phyloP scores from a whole-genome alignment of 1,140 invertebrate genomes.

The Zaprionus ornatus region DNA sequence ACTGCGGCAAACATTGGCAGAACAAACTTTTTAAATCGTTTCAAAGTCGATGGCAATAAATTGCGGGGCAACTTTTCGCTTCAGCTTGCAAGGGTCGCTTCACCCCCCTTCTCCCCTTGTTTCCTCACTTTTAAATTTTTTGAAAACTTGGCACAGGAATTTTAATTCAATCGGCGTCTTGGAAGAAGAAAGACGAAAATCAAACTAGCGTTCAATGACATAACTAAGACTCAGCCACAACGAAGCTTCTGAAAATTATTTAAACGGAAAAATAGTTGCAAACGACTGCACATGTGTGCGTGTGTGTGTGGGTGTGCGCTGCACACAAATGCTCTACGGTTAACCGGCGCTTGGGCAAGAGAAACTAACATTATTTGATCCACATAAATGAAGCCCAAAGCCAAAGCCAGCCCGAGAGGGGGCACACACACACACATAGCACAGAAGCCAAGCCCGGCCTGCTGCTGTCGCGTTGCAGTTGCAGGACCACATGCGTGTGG shows the following conservation, averaged over 20 bases:
- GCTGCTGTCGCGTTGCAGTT: constrained; percentile 13
- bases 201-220: constrained; percentile 36
- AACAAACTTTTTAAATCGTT: constrained; percentile 71
- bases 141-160: constrained; percentile 51
- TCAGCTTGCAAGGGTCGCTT: constrained; percentile 4
- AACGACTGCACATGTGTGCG: constrained; percentile 8
- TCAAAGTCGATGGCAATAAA: constrained; percentile 67
- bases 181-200: background rate
- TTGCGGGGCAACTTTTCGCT: constrained; percentile 57
- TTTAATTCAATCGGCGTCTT: constrained; percentile 62
- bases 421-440: constrained; percentile 11
- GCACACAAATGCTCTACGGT: constrained; percentile 39
- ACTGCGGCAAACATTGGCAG: constrained; percentile 47
- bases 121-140: background rate
- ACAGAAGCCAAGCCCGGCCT: constrained; percentile 10
- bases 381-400: constrained; percentile 74
- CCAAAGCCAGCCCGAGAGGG: constrained; percentile 47
- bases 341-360: constrained; percentile 45
- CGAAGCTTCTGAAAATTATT: constrained; percentile 64
- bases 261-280: constrained; percentile 68
- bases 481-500: constrained; percentile 9
- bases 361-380: constrained; percentile 54
- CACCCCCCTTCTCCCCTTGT: background rate
- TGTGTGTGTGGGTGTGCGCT: constrained; percentile 19
- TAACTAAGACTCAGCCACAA: constrained; percentile 57